Evolutionary conservation across 2,797 vertebrate species (phyloP), one percentile per base, ranked within the genome.

Genomic region (Cetoscarus ocellatus): DNA sequence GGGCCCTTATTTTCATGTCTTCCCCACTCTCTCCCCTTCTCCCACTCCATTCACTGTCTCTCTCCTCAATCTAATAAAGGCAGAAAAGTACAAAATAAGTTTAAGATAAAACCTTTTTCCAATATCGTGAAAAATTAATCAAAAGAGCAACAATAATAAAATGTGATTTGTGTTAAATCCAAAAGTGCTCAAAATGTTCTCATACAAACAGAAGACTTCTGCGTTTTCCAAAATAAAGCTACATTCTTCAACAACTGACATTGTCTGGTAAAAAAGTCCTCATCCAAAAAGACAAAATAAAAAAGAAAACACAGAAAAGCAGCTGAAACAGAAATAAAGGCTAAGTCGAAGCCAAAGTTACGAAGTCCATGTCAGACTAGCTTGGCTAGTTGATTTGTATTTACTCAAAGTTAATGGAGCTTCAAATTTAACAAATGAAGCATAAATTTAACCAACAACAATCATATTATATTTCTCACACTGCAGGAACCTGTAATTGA

Each of bases 351-450:
- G 12, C 14, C 36, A 8, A 63, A 51, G 19, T 49, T 27, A 49
- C 5, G 36, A 1, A 44, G 6, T 4, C 0, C 1, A 44, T 60
- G 56, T 10, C 61, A 73, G 2, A 12, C 13, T 9, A 27, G 8
- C 18, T 50, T 42, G 1, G 8, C 19, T 9, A 1, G 52, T 52
- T 51, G 8, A 18, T 57, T 42, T 48, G 0, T 50, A 45, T 47
- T 61, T 67, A 13, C 39, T 51, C 5, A 39, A 67, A 61, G 18
- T 18, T 70, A 66, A 61, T n/a, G 38, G 11, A 47, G 19, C 35
- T 18, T 73, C 40, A 74, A 27, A 68, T 58, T 54, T 8, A 15
- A 15, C 14, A 39, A 59, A 74, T 61, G 27, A 73, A 72, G 62
- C 27, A 53, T 43, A 53, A 5, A 50, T 12, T 18, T 45, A 39